phyloP scores from a whole-genome alignment of 2,113 vertebrate genomes.

The Uropsilus gracilis region DNA sequence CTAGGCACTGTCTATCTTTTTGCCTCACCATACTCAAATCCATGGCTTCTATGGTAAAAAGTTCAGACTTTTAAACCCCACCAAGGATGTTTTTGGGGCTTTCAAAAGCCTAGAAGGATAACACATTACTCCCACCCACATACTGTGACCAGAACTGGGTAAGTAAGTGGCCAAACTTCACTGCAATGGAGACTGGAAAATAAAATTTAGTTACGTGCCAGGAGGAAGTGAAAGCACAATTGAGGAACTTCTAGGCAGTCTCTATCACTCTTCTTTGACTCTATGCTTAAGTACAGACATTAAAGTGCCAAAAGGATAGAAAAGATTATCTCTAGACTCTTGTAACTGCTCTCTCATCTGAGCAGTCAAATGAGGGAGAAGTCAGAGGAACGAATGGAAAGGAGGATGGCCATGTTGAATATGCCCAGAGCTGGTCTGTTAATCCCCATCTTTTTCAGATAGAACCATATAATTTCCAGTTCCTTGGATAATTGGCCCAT shows the following conservation, averaged over 20 bases:
- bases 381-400: not conserved
- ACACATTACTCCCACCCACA: not conserved
- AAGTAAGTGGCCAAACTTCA: not conserved
- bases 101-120: not conserved
- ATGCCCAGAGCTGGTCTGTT: not conserved
- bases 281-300: not conserved
- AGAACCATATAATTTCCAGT: not conserved
- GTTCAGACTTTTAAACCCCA: not conserved
- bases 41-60: not conserved
- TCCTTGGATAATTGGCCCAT: not conserved
- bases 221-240: not conserved
- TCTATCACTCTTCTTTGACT: not conserved
- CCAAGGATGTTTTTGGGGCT: not conserved
- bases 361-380: not conserved
- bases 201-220: not conserved
- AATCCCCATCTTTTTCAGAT: not conserved
- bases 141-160: not conserved
- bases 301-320: not conserved
- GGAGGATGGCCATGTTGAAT: not conserved
- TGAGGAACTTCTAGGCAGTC: not conserved
- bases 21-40: not conserved
- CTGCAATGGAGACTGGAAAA: not conserved
- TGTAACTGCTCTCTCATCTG: not conserved
- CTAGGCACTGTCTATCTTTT: not conserved
- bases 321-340: not conserved